Base-by-base conservation (phyloP, 2,888 invertebrate genomes). In the Lochmaea capreae region DNA sequence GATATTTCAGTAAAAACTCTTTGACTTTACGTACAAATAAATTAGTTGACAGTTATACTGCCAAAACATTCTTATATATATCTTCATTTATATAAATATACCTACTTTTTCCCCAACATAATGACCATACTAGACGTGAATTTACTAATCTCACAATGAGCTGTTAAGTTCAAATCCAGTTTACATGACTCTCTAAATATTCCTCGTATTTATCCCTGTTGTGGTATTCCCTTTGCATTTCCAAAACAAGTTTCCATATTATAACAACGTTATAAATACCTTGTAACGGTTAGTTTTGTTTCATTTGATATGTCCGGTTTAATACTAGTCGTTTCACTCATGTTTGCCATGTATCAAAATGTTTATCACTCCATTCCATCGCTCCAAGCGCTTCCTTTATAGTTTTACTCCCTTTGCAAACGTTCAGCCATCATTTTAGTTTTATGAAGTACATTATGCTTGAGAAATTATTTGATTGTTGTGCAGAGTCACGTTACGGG, bases 301-400 rank as follows among this genome's bases (percentile, higher is more conserved):
- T 54, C 18, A 54, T 54, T 54, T 16, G 54, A 54, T 54, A 54
- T 18, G 16, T 54, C 54, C 16, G 10, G 54, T 54, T 54, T 54
- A 33, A 33, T 33, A 54, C 18, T 54, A 18, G 16, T 10, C 9
- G 16, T 54, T 54, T 54, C 16, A 54, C 18, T 54, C 54, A 16
- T 54, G 54, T 54, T 12, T 10, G 16, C 16, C 54, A 18, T 49
- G 54, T 18, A 54, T 54, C 18, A 49, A n/a, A 49, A 54, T 18
- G 54, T 16, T 54, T 54, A 54, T 54, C 18, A 54, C 16, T 54
- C 18, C 9, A 54, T 16, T 54, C 16, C 9, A 54, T 18, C 16
- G 54, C 16, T 54, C 10, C 18, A 18, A 54, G 54, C 54, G 54
- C n/a, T 54, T 16, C 54, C 54, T 18, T 54, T 54, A 18, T 18